Base-by-base conservation (phyloP, 2,888 invertebrate genomes). In the Chrysolina americana region DNA sequence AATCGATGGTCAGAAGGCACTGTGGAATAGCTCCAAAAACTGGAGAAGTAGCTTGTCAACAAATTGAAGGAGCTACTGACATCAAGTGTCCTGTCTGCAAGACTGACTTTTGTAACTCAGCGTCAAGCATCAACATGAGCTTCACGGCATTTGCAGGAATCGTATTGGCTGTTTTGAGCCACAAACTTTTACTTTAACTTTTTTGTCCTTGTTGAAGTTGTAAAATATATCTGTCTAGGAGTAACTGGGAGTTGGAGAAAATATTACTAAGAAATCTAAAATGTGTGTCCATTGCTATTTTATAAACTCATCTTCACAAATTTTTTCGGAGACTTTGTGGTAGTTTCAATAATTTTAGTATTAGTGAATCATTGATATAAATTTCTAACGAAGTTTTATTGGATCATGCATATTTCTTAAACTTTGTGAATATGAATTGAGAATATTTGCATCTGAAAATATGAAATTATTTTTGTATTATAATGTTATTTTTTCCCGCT, bases 101-200 rank as follows among this genome's bases (percentile, higher is more conserved):
- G 15, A 41, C 70, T 2, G 76, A 78, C 36, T 44, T 78, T 5
- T 78, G 78, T 63, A 78, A 78, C 71, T 75, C 76, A 2, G 73
- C 78, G 10, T 19, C 64, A 8, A 70, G 65, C 15, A 41, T 76
- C 47, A 73, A 28, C 48, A 68, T 73, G 15, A 78, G 75, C 48
- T 63, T 76, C 28, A 59, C 68, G 1, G 73, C 75, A 13, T 13
- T 73, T 4, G 65, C 73, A 50, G 75, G 75, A 65, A 47, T 76
- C 19, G 19, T 75, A 17, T 6, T 76, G 11, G 70, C 75, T 23
- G 59, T 70, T 28, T 56, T 75, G 23, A 68, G 74, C 21, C 71
- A 65, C 47, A 71, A 68, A 64, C 68, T 68, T 41, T 64, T 74
- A 4, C 50, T 74, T 62, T 70, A 70, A 70, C 41, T 6, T 66